Conservation (phyloP, 2,888 invertebrate species). For the Serrognathus titanus region DNA sequence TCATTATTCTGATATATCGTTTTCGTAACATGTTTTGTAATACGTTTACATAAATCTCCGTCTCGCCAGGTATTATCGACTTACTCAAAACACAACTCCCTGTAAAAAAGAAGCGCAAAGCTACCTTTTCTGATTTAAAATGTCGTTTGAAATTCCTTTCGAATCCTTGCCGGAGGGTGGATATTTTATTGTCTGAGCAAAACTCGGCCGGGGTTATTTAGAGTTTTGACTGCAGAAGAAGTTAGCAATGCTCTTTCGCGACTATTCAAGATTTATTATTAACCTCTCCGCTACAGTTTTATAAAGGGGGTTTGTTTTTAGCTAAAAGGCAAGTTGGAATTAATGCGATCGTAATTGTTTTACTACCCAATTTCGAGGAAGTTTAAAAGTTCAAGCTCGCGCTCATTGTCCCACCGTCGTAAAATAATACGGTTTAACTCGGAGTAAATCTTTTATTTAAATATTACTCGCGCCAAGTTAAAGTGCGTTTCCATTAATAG, state of each 20-base stretch:
- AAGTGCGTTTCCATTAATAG: too few species aligned
- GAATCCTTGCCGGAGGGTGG: slow-evolving; percentile 22
- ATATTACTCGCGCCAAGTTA: too few species aligned
- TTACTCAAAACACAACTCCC: slow-evolving; percentile 17
- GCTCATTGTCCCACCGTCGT: too few species aligned
- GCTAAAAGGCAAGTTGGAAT: slow-evolving; percentile 3
- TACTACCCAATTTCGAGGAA: too few species aligned
- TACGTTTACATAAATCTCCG: slow-evolving; percentile 12
- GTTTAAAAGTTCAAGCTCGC: too few species aligned
- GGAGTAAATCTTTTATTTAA: too few species aligned
- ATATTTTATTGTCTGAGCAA: slow-evolving; percentile 24
- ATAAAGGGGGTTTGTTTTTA: background rate
- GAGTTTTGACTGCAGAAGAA: slow-evolving; percentile 20
- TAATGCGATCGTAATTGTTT: background rate
- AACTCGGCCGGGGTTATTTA: slow-evolving; percentile 27
- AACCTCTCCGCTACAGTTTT: background rate
- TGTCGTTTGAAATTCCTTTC: slow-evolving; percentile 29
- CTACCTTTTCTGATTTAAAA: slow-evolving; percentile 28
- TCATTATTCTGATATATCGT: too few species aligned
- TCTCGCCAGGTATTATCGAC: slow-evolving; percentile 18
- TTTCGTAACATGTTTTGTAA: background rate
- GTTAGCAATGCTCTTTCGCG: background rate
- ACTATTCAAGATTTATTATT: slow-evolving; percentile 3
- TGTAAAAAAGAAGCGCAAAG: slow-evolving; percentile 19
- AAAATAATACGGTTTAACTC: too few species aligned